Base-by-base conservation (phyloP, 2,797 vertebrate genomes). In the Tokudaia tokunoshimensis region DNA sequence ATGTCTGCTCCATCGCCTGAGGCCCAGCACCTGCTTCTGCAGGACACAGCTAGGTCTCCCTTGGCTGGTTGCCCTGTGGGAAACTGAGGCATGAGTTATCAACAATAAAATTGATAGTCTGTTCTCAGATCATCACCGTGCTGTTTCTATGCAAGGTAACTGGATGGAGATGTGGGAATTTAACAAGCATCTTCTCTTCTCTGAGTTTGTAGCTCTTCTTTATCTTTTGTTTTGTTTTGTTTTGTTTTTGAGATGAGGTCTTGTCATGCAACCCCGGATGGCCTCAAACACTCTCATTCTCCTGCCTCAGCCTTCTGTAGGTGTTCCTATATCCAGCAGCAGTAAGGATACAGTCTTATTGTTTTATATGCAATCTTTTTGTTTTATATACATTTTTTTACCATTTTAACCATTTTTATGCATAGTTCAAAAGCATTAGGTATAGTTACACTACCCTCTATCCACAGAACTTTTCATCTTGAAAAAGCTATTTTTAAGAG, bases 401-500 rank as follows among this genome's bases (percentile, higher is more conserved):
- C 9, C 75, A 22, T 74, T 63, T 87, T 63, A 15, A 37, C 20
- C 37, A 95, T 47, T 72, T 87, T 20, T 94, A 37, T 74, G 50
- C n/a, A 12, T 29, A 59, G 55, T 44, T 55, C 20, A 41, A 61
- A 37, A 65, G 59, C 67, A 57, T 93, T 83, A 87, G 29, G 41
- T 65, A 17, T 20, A 67, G 3, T 59, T 78, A 37, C n/a, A 24
- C 13, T 34, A 14, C 12, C 24, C 15, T 47, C 65, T 50, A 67
- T 55, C 31, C 67, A n/a, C 57, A n/a, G 29, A 78, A 44, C 14
- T 15, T 74, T 63, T 75, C 80, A 37, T 93, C 87, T 96, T 92
- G 55, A 65, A 29, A 83, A 84, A 63, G 24, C 24, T 63, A 47
- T 31, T 84, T 63, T 63, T 63, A 83, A 83, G 37, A 84, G 15